Evolutionary conservation across 2,797 vertebrate species (phyloP).

Genomic region (Chaetophractus vellerosus): DNA sequence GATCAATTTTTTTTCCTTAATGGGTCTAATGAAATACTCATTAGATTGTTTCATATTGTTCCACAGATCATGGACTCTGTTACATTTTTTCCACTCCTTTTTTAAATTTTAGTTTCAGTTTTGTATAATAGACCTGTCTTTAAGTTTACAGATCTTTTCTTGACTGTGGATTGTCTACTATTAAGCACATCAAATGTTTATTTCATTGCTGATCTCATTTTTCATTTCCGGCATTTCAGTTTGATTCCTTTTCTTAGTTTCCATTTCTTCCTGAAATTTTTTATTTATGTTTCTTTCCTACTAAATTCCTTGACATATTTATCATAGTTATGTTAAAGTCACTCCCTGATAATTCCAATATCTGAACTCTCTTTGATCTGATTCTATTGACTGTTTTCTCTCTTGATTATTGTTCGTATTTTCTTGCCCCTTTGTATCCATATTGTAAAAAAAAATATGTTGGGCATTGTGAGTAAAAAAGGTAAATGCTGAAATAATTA

Average conservation of each 20-base stretch:
- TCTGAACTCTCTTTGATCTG: neutral
- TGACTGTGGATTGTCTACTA: neutral
- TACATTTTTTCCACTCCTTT: neutral
- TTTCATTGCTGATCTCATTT: neutral
- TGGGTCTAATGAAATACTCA: neutral
- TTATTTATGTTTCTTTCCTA: neutral
- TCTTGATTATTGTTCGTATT: neutral
- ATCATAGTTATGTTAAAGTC: conserved; percentile 17
- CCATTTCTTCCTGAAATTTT: neutral
- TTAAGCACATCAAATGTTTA: neutral
- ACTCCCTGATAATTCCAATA: neutral
- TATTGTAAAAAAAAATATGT: too few relatives aligned
- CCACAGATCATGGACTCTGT: neutral
- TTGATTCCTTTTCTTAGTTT: neutral
- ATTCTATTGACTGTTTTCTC: conserved; percentile 12
- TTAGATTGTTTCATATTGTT: neutral
- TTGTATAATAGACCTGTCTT: neutral
- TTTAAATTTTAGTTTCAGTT: neutral
- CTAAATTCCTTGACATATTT: conserved; percentile 10
- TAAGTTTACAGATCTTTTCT: neutral
- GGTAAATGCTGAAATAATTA: neutral
- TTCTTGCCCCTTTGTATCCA: neutral
- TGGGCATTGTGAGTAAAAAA: neutral
- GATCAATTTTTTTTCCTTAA: neutral
- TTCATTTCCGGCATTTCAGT: neutral